Evolutionary conservation across 1,140 invertebrate genomes (phyloP), one percentile per base, ranked within the genome.

Genomic region (Reticulitermes speratus): DNA sequence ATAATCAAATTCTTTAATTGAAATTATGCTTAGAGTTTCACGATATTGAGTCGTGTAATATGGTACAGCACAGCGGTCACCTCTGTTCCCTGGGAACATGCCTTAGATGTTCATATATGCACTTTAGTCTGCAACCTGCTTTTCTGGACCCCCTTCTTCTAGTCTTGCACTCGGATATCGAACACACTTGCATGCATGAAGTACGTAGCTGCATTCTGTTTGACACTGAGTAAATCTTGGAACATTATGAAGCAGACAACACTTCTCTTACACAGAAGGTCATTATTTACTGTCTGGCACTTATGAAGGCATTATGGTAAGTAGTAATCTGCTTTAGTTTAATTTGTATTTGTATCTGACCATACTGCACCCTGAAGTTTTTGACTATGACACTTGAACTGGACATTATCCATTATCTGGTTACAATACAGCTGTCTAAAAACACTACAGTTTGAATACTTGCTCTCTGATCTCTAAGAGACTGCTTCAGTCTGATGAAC

Each of bases 251-350:
- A 65, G 25, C 12, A 65, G 12, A 38, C 2, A 2, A 5, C 38
- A 38, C 38, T 38, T 38, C 38, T n/a, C 65, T 30, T 16, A 30
- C 59, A 65, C 59, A 9, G 59, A 65, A n/a, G n/a, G 14, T 30
- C 65, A 75, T 75, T 75, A 12, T 30, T 75, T 14, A 25, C n/a
- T 75, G n/a, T 75, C 25, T n/a, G 14, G 9, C n/a, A 30, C 6
- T n/a, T 75, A 75, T 75, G 65, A 75, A 75, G 25, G n/a, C 65
- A 75, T 75, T 75, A 14, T 30, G n/a, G 65, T 75, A 75, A 75
- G 65, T 75, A 75, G 2, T 30, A 75, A 8, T 30, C 59, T 8
- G 19, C 8, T n/a, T 65, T 65, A 65, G 59, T 65, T 65, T 23
- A 7, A 65, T 19, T 65, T 65, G 59, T 65, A 48, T 48, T 48